These are phyloP conservation scores for Phoeniculus purpureus DNA, from an alignment of 2,797 vertebrate species.

Conservation along the genomic window DNA sequence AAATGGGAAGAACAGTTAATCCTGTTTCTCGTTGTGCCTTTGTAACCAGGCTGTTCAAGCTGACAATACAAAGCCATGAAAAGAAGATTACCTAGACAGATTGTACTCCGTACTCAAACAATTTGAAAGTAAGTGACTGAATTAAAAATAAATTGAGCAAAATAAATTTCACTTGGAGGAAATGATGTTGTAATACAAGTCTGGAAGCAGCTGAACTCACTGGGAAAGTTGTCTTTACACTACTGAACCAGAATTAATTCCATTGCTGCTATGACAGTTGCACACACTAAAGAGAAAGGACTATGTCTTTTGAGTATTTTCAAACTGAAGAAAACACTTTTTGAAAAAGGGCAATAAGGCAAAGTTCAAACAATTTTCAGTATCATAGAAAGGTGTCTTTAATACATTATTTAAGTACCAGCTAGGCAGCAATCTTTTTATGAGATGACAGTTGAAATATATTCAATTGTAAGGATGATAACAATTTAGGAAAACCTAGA, in stretches of 20 bases:
- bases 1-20: background rate
- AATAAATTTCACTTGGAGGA: background rate
- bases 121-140: background rate
- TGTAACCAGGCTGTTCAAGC: background rate
- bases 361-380: background rate
- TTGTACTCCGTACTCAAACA: background rate
- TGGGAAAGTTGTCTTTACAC: background rate
- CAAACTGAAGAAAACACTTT: background rate
- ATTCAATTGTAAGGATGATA: background rate
- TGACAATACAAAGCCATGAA: background rate
- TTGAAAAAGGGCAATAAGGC: background rate
- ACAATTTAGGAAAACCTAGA: background rate
- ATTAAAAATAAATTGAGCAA: background rate
- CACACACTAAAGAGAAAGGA: background rate
- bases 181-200: background rate
- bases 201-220: background rate
- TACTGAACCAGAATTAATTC: background rate
- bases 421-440: background rate
- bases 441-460: background rate
- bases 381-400: background rate
- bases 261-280: background rate
- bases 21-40: background rate
- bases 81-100: background rate
- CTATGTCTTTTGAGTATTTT: background rate
- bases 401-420: conserved; percentile 1